These are phyloP conservation scores for Pangasianodon hypophthalmus DNA, from an alignment of 2,113 vertebrate genomes.

Conservation along the genomic window DNA sequence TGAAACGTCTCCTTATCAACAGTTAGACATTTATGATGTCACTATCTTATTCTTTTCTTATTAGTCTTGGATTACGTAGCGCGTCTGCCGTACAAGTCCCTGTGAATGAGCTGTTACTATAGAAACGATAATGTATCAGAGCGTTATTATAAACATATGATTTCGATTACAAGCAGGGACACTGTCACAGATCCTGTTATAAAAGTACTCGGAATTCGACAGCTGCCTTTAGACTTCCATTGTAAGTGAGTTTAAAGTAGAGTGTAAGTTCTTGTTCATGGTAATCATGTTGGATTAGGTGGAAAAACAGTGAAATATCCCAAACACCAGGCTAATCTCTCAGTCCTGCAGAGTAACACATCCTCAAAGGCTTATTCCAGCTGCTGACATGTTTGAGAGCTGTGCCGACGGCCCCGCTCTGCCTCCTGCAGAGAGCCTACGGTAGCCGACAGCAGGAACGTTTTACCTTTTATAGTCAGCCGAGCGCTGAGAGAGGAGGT, in stretches of 20 bases:
- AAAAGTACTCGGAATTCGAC: neutral
- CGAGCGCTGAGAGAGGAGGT: slow-evolving; percentile 24
- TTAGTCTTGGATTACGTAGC: neutral
- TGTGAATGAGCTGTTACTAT: neutral
- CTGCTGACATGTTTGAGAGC: neutral
- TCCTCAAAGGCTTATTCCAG: neutral
- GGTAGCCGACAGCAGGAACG: neutral
- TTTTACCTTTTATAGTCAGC: slow-evolving; percentile 33
- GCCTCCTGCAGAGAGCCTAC: neutral
- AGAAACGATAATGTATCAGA: neutral
- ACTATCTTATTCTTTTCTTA: neutral
- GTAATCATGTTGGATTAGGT: neutral
- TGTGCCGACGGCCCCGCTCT: neutral
- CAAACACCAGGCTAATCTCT: neutral
- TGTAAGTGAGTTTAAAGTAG: neutral
- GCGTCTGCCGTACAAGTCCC: neutral
- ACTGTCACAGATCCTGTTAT: no score
- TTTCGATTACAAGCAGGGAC: no score
- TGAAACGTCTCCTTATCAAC: neutral
- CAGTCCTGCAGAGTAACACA: neutral
- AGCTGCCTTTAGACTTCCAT: neutral
- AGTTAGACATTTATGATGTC: neutral
- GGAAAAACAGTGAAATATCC: neutral
- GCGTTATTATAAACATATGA: neutral
- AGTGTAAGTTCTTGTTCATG: neutral